These are phyloP conservation scores for Thalassarche chlororhynchos DNA, from an alignment of 2,113 vertebrate species.

Conservation along the genomic window DNA sequence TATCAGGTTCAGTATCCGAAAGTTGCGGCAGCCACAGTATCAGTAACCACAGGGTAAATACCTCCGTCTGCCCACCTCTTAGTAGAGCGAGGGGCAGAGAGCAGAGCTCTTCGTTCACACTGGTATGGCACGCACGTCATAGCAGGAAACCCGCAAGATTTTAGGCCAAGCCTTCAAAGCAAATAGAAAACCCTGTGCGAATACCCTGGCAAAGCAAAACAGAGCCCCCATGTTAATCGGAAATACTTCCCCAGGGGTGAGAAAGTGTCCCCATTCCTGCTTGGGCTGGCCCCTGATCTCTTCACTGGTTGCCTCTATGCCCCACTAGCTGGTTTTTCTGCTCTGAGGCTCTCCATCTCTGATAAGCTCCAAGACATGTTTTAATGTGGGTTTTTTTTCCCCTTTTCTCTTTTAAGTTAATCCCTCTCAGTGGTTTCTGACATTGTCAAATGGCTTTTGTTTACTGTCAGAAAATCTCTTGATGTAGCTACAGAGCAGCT, in stretches of 20 bases:
- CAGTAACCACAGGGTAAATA: neutral
- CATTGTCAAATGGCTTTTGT: slow-evolving; percentile 26
- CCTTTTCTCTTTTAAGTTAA: neutral
- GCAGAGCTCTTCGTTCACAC: neutral
- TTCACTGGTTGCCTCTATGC: neutral
- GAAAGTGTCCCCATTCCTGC: neutral
- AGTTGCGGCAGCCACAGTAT: fast-evolving
- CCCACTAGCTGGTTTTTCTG: neutral
- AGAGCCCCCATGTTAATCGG: fast-evolving
- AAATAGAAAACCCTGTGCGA: neutral
- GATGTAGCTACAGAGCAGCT: slow-evolving; percentile 41
- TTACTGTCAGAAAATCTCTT: neutral
- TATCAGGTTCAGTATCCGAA: neutral
- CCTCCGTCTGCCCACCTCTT: neutral
- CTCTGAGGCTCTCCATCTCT: neutral
- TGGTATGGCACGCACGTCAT: fast-evolving
- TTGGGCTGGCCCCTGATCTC: neutral
- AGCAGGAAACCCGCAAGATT: neutral
- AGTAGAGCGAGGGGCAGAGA: neutral
- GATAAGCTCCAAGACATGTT: neutral
- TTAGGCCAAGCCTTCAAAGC: neutral
- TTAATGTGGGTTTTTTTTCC: neutral
- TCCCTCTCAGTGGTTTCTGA: slow-evolving; percentile 12
- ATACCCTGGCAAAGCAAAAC: neutral
- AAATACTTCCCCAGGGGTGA: neutral